Conservation (phyloP, 1,140 invertebrate species). For the Macrostomum lignano region DNA sequence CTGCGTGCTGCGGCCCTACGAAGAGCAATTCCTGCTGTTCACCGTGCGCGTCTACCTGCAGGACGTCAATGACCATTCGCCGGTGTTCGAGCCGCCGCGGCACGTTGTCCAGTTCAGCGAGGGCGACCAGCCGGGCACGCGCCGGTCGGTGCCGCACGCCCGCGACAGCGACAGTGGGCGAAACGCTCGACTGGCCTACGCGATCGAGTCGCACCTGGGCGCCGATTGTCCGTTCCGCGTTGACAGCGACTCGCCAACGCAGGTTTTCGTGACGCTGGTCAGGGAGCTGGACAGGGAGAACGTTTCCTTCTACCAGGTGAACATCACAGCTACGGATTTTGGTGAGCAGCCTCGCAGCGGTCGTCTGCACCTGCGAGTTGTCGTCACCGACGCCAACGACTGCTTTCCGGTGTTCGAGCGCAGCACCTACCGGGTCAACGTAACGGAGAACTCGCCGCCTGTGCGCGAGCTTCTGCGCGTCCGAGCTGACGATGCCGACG, state of each 20-base stretch:
- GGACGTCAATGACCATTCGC: slow-evolving; percentile 2
- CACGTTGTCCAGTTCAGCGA: too few relatives aligned
- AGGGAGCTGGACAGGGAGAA: neutral
- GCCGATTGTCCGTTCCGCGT: too few relatives aligned
- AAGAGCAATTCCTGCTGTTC: too few relatives aligned
- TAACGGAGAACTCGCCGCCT: neutral
- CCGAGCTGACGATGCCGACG: neutral
- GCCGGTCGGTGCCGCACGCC: neutral
- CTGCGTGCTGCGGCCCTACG: neutral
- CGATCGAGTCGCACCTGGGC: neutral
- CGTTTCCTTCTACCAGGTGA: neutral
- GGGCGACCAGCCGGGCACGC: neutral
- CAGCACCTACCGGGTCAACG: neutral
- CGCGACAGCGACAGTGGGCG: neutral
- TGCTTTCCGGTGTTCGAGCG: neutral
- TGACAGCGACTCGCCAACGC: neutral
- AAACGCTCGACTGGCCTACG: neutral
- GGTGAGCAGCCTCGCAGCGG: neutral
- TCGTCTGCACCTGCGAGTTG: neutral
- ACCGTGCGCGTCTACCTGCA: neutral
- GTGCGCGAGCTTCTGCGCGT: neutral
- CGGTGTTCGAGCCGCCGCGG: neutral
- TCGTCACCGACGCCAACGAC: neutral
- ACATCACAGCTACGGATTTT: neutral
- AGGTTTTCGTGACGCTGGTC: neutral